phyloP scores from a whole-genome alignment of 2,113 vertebrate genomes.

The Pseudorhombus dupliciocellatus region DNA sequence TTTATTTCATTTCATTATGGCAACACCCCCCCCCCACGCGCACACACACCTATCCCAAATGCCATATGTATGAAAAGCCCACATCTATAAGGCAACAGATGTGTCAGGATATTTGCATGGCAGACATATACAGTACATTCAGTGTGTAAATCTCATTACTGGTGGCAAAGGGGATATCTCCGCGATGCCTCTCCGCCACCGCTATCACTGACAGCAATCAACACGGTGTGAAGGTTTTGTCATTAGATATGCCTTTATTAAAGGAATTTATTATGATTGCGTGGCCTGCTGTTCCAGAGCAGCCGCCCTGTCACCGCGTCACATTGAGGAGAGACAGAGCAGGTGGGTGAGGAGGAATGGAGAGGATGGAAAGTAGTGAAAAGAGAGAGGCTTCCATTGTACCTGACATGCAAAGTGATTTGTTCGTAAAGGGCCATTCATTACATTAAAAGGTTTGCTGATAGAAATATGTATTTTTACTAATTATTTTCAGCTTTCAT shows the following conservation, averaged over 20 bases:
- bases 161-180: slow-evolving; percentile 64
- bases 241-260: slow-evolving; percentile 74
- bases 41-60: slow-evolving; percentile 47
- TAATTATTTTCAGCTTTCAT: neutral
- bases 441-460: neutral
- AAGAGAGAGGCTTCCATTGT: neutral
- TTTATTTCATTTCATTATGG: slow-evolving; percentile 73
- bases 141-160: slow-evolving; percentile 76
- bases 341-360: slow-evolving; percentile 6
- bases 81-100: slow-evolving; percentile 66
- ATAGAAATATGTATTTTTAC: neutral
- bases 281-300: slow-evolving; percentile 35
- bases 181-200: slow-evolving; percentile 44
- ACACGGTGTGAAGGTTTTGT: slow-evolving; percentile 53
- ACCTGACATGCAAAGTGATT: neutral
- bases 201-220: slow-evolving; percentile 71
- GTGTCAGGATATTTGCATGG: slow-evolving; percentile 74
- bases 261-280: slow-evolving; percentile 65
- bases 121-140: slow-evolving; percentile 64
- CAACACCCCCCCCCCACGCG: neutral
- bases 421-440: neutral
- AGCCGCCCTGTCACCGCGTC: slow-evolving; percentile 23
- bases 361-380: neutral
- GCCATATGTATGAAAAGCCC: slow-evolving; percentile 69
- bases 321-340: slow-evolving; percentile 7